A percentile compares a stretch with the other conserved stretches of the same genome.
phyloP scores from a whole-genome alignment of 2,888 invertebrate species.

The Azorinus chamasolen region DNA sequence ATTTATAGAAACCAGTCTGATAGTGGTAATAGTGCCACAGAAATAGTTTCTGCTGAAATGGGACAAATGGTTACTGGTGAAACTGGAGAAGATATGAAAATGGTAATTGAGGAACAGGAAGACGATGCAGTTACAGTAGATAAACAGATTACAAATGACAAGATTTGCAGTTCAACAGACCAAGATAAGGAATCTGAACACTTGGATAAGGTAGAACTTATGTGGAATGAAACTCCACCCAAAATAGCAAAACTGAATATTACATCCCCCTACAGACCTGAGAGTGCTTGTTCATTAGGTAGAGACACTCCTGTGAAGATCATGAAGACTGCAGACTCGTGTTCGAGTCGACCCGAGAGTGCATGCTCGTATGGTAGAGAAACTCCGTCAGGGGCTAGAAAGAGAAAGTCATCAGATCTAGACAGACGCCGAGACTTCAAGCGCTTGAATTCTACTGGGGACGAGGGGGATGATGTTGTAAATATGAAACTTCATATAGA shows the following conservation, averaged over 20 bases:
- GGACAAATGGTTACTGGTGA: too few relatives aligned
- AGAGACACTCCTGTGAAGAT: constrained; percentile 49
- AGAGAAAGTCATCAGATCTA: constrained; percentile 65
- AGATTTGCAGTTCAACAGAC: too few relatives aligned
- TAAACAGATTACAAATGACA: too few relatives aligned
- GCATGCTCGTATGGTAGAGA: constrained; percentile 68
- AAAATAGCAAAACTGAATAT: constrained; percentile 60
- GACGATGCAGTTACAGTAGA: too few relatives aligned
- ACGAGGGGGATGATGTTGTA: constrained; percentile 57
- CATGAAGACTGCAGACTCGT: constrained; percentile 30
- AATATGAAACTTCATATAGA: constrained; percentile 6
- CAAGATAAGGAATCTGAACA: constrained; percentile 8
- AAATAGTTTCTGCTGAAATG: too few relatives aligned
- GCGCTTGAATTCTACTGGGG: constrained; percentile 63
- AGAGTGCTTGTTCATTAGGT: constrained; percentile 62
- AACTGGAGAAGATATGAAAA: too few relatives aligned
- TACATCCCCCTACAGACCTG: constrained; percentile 61
- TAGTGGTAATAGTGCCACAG: too few relatives aligned
- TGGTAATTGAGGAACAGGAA: too few relatives aligned
- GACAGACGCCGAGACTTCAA: constrained; percentile 52
- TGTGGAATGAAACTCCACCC: constrained; percentile 50
- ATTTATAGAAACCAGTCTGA: too few relatives aligned
- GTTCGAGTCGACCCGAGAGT: constrained; percentile 64
- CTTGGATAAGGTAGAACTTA: constrained; percentile 38
- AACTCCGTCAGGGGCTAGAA: constrained; percentile 67